Percentiles rank a stretch among this genome's conserved stretches.
phyloP scores from a whole-genome alignment of 2,113 vertebrate species.

The Aspiorhynchus laticeps region DNA sequence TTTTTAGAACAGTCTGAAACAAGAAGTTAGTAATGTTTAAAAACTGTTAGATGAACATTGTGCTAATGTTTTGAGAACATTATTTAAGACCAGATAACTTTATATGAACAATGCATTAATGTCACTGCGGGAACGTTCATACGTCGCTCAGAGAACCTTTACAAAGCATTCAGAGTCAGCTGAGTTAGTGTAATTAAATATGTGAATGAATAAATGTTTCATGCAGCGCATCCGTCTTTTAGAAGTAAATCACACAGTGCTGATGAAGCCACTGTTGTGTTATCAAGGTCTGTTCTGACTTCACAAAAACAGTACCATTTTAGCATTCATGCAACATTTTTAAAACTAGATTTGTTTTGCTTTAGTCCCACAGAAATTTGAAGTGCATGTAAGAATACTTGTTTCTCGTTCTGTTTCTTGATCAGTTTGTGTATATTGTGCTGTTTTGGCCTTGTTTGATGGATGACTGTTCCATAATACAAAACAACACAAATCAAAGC shows the following conservation, averaged over 20 bases:
- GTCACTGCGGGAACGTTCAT: no score
- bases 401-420: neutral
- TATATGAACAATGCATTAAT: no score
- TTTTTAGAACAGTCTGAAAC: no score
- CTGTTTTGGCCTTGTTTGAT: slow-evolving; percentile 58
- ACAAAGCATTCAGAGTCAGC: no score
- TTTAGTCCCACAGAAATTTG: neutral
- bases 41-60: no score
- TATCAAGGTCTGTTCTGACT: neutral
- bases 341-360: neutral
- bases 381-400: neutral
- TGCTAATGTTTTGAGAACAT: no score
- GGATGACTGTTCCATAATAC: slow-evolving; percentile 68
- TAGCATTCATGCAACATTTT: neutral
- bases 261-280: neutral
- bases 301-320: neutral
- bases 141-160: no score
- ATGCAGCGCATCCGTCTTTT: no score
- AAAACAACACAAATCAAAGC: slow-evolving; percentile 71
- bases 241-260: neutral
- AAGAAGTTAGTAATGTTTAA: no score
- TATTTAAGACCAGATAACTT: no score
- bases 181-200: no score
- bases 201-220: no score
- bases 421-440: neutral